Conservation (phyloP, 1,140 invertebrate species). For the Orius insidiosus region DNA sequence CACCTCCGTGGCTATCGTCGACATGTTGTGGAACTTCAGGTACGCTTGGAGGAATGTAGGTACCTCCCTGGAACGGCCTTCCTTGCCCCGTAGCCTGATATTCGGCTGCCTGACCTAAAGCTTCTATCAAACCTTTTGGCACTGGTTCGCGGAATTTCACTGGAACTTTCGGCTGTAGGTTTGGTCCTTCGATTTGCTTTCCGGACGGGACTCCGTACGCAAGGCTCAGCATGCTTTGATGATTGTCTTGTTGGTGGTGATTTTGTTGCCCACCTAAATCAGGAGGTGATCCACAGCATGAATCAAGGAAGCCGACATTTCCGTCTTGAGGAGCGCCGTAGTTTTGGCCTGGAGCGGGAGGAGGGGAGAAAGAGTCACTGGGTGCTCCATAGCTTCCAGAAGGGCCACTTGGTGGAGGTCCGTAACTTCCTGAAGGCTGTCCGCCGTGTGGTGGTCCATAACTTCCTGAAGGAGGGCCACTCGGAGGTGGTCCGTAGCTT, state of each 20-base stretch:
- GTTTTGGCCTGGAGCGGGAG: constrained; percentile 13
- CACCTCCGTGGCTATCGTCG: neutral
- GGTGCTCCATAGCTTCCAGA: constrained; percentile 19
- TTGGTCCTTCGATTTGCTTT: constrained; percentile 22
- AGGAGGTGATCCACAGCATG: constrained; percentile 21
- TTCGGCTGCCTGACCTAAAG: constrained; percentile 32
- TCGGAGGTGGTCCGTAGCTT: constrained; percentile 12
- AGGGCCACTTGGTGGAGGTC: constrained; percentile 25
- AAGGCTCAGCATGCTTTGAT: constrained; percentile 13
- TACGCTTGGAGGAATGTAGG: constrained; percentile 45
- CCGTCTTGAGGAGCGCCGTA: constrained; percentile 8
- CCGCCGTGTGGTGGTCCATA: neutral
- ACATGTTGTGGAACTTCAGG: constrained; percentile 28
- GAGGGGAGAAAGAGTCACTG: constrained; percentile 18
- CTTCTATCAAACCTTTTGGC: constrained; percentile 42
- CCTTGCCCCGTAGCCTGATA: constrained; percentile 25
- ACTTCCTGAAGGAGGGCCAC: constrained; percentile 13
- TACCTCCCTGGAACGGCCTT: constrained; percentile 26
- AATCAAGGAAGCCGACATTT: constrained; percentile 10
- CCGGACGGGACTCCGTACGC: constrained; percentile 21
- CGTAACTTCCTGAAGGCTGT: constrained; percentile 20
- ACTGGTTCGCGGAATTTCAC: constrained; percentile 50
- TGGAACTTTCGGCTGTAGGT: constrained; percentile 32
- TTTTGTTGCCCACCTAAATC: constrained; percentile 14
- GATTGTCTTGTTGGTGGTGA: constrained; percentile 2